phyloP scores from a whole-genome alignment of 2,888 invertebrate species.

The Plagodis dolabraria region DNA sequence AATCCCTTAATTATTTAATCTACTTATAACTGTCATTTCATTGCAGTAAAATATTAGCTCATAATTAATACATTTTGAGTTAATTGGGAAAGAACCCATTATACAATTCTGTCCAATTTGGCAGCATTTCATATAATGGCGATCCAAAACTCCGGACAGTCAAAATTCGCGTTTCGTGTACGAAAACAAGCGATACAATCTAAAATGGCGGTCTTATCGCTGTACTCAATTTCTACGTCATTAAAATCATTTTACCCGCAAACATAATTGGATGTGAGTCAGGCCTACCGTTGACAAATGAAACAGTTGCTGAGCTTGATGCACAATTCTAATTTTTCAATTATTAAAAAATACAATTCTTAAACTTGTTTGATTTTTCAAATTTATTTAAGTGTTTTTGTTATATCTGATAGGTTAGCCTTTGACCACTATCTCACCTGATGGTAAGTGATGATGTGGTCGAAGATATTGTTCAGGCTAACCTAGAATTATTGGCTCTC shows the following conservation, averaged over 20 bases:
- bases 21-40: no score
- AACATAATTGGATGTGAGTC: constrained; percentile 53
- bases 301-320: constrained; percentile 18
- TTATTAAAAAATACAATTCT: no score
- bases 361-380: neutral
- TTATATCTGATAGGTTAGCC: no score
- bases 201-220: constrained; percentile 53
- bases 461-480: no score
- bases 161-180: constrained; percentile 40
- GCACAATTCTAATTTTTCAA: neutral
- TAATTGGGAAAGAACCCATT: constrained; percentile 4
- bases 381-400: no score
- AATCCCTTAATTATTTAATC: no score
- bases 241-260: constrained; percentile 57
- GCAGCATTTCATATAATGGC: constrained; percentile 14
- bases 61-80: neutral
- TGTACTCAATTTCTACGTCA: constrained; percentile 54
- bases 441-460: no score
- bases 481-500: no score
- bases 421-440: no score
- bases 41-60: neutral
- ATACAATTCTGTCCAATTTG: constrained; percentile 14
- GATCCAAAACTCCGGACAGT: constrained; percentile 21
- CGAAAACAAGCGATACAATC: constrained; percentile 47
- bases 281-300: constrained; percentile 17